phyloP scores from a whole-genome alignment of 1,140 invertebrate genomes.

The Leptopilina boulardi region DNA sequence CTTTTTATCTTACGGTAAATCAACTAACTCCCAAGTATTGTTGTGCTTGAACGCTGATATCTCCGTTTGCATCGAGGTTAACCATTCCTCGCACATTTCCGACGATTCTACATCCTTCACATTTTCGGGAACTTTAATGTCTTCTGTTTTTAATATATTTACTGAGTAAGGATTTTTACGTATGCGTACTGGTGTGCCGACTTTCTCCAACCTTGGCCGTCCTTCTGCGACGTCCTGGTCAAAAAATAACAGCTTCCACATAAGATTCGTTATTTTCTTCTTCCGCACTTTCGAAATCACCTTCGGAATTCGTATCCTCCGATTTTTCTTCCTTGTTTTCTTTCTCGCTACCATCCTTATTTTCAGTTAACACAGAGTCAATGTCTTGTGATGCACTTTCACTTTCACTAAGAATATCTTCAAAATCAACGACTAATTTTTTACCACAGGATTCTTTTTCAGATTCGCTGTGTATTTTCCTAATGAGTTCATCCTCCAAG shows the following conservation, averaged over 20 bases:
- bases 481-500: neutral
- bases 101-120: no score
- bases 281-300: neutral
- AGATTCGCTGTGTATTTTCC: neutral
- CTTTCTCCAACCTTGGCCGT: no score
- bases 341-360: neutral
- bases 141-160: neutral
- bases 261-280: neutral
- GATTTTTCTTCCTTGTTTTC: neutral
- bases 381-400: neutral
- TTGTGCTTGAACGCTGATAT: no score
- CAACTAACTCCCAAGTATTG: no score
- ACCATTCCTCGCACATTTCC: no score
- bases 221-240: neutral
- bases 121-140: neutral
- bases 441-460: neutral
- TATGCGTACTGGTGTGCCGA: no score
- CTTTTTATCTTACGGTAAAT: no score
- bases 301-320: neutral
- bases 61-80: no score
- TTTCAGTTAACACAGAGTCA: neutral
- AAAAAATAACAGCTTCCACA: neutral
- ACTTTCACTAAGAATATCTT: neutral
- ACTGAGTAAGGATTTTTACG: neutral
- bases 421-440: neutral